These are phyloP conservation scores for Carassius carassius DNA, from an alignment of 2,113 vertebrate species.

Conservation along the genomic window DNA sequence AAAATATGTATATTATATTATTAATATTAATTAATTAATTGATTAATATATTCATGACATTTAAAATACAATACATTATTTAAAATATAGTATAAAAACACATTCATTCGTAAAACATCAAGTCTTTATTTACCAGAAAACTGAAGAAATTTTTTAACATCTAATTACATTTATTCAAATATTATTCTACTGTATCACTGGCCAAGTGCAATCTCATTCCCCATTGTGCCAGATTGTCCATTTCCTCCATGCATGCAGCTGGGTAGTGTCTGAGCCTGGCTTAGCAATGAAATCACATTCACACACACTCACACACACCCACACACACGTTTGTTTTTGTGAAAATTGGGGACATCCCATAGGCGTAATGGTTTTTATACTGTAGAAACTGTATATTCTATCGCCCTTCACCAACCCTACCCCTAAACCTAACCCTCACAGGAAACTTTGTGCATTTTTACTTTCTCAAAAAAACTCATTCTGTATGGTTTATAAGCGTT, in stretches of 20 bases:
- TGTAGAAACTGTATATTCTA: no score
- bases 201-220: background rate
- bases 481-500: no score
- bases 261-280: background rate
- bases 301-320: slow-evolving; percentile 10
- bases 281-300: background rate
- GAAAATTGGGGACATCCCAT: no score
- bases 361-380: no score
- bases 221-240: background rate
- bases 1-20: background rate
- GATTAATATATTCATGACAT: no score
- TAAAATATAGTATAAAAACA: background rate
- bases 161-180: background rate
- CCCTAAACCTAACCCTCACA: no score
- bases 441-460: no score
- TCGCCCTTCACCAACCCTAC: no score
- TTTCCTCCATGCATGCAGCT: slow-evolving; percentile 1
- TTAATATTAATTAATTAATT: background rate
- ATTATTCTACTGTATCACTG: background rate
- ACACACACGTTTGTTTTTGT: background rate
- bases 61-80: background rate
- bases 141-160: background rate
- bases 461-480: no score
- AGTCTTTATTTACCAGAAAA: background rate
- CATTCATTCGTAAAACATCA: background rate